phyloP scores from a whole-genome alignment of 2,113 vertebrate species.

The Channa argus region DNA sequence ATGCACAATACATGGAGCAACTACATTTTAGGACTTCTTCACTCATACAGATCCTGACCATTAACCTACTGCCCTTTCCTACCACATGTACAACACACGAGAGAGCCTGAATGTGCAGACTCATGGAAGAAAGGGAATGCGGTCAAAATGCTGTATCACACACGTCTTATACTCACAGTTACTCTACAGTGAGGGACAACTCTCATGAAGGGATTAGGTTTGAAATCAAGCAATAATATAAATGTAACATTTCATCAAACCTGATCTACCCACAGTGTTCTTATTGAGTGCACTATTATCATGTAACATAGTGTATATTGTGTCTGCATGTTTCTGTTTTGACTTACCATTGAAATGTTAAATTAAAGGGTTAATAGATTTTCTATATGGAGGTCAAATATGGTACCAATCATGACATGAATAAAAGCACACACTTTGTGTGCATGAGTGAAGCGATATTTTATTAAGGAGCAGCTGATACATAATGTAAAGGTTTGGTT shows the following conservation, averaged over 20 bases:
- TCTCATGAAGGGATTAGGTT: neutral
- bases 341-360: conserved; percentile 20
- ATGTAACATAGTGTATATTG: conserved; percentile 16
- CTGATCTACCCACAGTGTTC: conserved; percentile 16
- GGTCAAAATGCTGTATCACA: conserved; percentile 8
- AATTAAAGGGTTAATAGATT: conserved; percentile 37
- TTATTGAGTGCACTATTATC: conserved; percentile 11
- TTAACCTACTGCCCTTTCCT: neutral
- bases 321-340: conserved; percentile 54
- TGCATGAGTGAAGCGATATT: conserved; percentile 28
- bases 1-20: neutral
- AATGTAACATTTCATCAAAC: neutral
- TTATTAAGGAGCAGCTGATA: neutral
- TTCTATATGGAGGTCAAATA: conserved; percentile 28
- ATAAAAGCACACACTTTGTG: conserved; percentile 56
- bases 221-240: conserved; percentile 57
- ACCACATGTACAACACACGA: conserved; percentile 32
- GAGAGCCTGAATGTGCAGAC: neutral
- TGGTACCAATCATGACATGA: conserved; percentile 9
- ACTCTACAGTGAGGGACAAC: neutral
- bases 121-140: neutral
- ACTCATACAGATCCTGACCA: conserved; percentile 2
- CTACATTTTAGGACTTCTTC: neutral
- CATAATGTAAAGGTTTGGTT: no score
- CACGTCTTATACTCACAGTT: conserved; percentile 14